These are phyloP conservation scores for Eupithecia abbreviata DNA, from an alignment of 2,888 invertebrate genomes.

Conservation along the genomic window DNA sequence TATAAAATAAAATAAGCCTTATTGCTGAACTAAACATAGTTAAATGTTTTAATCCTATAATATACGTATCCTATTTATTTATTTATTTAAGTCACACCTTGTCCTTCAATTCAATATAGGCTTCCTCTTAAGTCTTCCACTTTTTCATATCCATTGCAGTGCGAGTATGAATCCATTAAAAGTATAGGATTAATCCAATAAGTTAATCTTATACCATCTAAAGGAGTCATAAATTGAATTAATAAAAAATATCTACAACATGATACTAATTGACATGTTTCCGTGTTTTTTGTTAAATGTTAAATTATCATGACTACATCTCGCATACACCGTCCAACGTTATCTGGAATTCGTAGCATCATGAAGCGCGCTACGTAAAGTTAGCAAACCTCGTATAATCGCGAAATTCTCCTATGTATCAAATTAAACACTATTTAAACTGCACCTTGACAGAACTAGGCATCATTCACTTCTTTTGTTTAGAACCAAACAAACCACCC, in stretches of 20 bases:
- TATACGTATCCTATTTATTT: too few relatives aligned
- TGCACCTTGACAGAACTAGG: constrained; percentile 43
- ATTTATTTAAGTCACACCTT: too few relatives aligned
- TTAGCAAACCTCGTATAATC: constrained; percentile 66
- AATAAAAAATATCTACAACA: too few relatives aligned
- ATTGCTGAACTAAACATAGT: too few relatives aligned
- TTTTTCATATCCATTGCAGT: too few relatives aligned
- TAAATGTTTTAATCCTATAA: too few relatives aligned
- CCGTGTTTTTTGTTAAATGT: not conserved
- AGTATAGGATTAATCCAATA: not conserved
- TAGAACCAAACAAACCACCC: constrained; percentile 49
- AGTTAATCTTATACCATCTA: not conserved
- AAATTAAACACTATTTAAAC: constrained; percentile 67
- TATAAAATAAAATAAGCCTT: too few relatives aligned
- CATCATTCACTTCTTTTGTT: constrained; percentile 58
- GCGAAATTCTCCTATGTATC: constrained; percentile 61
- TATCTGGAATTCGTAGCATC: constrained; percentile 76
- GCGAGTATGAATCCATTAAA: not conserved
- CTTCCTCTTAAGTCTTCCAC: too few relatives aligned
- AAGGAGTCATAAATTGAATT: not conserved
- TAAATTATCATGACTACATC: constrained; percentile 48
- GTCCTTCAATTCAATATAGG: too few relatives aligned
- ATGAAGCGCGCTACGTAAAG: constrained; percentile 54
- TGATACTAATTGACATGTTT: not conserved
- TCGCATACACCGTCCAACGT: constrained; percentile 53